These are phyloP conservation scores for Alsophila aescularia DNA, from an alignment of 2,888 invertebrate species.

Conservation along the genomic window DNA sequence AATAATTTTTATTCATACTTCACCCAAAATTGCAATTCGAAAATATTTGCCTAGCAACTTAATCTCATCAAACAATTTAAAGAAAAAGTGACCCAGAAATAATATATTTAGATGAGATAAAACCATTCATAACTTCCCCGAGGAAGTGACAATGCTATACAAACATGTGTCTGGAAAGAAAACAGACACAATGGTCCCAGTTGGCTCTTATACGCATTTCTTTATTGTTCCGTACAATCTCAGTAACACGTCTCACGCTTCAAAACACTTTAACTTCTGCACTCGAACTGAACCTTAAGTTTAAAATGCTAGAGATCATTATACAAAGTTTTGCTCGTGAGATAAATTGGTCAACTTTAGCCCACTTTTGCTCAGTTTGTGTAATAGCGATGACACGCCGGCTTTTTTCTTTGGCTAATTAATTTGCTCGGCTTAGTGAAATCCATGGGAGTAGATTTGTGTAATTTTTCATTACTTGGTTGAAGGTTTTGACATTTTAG, in stretches of 20 bases:
- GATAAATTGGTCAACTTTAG: slow-evolving; percentile 44
- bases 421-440: slow-evolving; percentile 70
- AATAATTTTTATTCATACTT: background rate
- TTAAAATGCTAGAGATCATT: slow-evolving; percentile 6
- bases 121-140: slow-evolving; percentile 31
- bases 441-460: slow-evolving; percentile 48
- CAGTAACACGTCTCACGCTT: slow-evolving; percentile 58
- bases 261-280: slow-evolving; percentile 32
- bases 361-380: slow-evolving; percentile 55
- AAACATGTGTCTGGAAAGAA: slow-evolving; percentile 48
- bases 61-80: slow-evolving; percentile 3
- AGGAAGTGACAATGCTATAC: slow-evolving; percentile 52
- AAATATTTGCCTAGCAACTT: slow-evolving; percentile 3
- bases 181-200: slow-evolving; percentile 44
- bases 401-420: slow-evolving; percentile 63
- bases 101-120: slow-evolving; percentile 28
- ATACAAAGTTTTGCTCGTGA: slow-evolving; percentile 14
- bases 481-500: slow-evolving; percentile 10
- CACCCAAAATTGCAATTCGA: background rate
- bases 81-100: slow-evolving; percentile 35
- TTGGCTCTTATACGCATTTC: slow-evolving; percentile 47
- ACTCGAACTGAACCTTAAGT: background rate
- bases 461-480: slow-evolving; percentile 25
- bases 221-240: slow-evolving; percentile 51
- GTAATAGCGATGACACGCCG: slow-evolving; percentile 65